A percentile compares a stretch with the other conserved stretches of the same genome.
These are phyloP conservation scores for Megathymus violae DNA, from an alignment of 1,140 invertebrate species.

Conservation along the genomic window DNA sequence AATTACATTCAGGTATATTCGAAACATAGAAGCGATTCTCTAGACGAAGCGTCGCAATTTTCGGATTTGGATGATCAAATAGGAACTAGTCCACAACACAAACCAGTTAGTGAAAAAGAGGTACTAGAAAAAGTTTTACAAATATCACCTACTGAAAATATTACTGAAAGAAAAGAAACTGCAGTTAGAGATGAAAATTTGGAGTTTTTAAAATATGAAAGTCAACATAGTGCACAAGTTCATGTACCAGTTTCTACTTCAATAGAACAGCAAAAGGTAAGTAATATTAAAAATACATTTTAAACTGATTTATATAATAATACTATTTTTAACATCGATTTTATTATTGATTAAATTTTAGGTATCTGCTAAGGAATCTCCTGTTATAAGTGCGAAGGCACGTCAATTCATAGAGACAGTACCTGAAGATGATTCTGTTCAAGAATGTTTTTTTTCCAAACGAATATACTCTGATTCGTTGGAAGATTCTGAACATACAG, in stretches of 20 bases:
- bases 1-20: conserved; percentile 68
- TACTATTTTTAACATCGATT: too few species aligned
- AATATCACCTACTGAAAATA: conserved; percentile 35
- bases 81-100: conserved; percentile 72
- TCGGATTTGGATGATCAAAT: conserved; percentile 82
- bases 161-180: conserved; percentile 33
- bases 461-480: conserved; percentile 82
- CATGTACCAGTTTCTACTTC: conserved; percentile 35
- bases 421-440: conserved; percentile 82
- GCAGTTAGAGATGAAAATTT: conserved; percentile 51
- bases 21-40: conserved; percentile 79
- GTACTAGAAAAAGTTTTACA: conserved; percentile 44
- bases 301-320: too few species aligned
- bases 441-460: conserved; percentile 84
- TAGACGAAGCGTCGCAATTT: conserved; percentile 83
- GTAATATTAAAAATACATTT: too few species aligned
- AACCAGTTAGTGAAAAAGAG: conserved; percentile 53
- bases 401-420: conserved; percentile 83
- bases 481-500: conserved; percentile 81
- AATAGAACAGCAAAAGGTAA: conserved; percentile 61
- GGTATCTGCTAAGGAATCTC: conserved; percentile 70
- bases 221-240: conserved; percentile 61
- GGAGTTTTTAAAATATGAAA: conserved; percentile 73
- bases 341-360: too few species aligned
- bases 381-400: conserved; percentile 81